Percentiles rank a stretch among this genome's conserved stretches.
Conservation (phyloP, 2,113 vertebrate genomes). For the Pteropus alecto region DNA sequence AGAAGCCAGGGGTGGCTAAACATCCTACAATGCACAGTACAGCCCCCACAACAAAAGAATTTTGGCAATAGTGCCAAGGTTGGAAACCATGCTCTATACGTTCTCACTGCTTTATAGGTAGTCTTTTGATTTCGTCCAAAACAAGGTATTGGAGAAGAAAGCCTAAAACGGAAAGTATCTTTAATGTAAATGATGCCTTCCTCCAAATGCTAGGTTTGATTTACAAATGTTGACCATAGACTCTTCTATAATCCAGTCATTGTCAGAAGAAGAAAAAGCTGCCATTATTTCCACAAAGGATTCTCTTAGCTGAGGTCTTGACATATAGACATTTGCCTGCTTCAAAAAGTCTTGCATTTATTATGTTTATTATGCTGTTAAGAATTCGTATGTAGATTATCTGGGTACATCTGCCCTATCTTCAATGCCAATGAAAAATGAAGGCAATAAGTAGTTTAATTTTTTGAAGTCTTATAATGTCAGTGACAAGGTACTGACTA, state of each 20-base stretch:
- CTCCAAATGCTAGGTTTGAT: neutral
- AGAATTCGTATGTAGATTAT: neutral
- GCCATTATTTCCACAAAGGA: neutral
- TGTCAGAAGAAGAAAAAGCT: neutral
- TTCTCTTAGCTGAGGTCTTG: neutral
- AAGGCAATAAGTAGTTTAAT: neutral
- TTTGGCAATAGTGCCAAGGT: accelerated
- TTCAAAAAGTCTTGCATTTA: neutral
- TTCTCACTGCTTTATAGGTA: neutral
- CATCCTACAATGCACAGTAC: neutral
- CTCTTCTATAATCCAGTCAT: neutral
- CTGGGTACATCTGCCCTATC: neutral
- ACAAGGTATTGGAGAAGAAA: neutral
- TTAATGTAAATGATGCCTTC: neutral
- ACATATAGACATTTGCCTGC: neutral
- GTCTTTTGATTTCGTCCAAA: neutral
- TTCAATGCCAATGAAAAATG: neutral
- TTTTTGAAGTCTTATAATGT: neutral
- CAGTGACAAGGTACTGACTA: neutral
- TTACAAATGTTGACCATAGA: neutral
- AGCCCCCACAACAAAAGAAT: neutral
- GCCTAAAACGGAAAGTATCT: neutral
- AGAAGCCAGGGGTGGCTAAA: neutral
- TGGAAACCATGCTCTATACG: neutral
- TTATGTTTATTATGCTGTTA: neutral